Percentiles rank a stretch among this genome's conserved stretches.
Conservation (phyloP, 2,113 vertebrate species). For the Entelurus aequoreus region DNA sequence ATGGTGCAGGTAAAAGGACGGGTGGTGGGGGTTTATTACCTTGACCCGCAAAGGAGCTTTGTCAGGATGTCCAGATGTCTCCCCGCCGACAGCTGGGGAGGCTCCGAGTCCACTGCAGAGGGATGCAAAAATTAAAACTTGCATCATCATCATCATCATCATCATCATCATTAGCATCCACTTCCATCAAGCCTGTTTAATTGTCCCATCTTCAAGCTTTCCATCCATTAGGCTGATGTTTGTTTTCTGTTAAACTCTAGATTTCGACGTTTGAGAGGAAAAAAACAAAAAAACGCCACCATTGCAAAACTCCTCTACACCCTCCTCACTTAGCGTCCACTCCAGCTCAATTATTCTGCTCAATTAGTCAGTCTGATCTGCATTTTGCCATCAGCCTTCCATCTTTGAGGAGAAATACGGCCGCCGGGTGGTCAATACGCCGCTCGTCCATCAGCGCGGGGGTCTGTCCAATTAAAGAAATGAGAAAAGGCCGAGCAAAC, state of each 20-base stretch:
- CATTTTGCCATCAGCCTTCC: conserved; percentile 83
- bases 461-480: conserved; percentile 84
- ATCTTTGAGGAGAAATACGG: conserved; percentile 83
- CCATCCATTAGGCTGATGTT: conserved; percentile 70
- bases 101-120: conserved; percentile 84
- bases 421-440: conserved; percentile 78
- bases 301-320: conserved; percentile 74
- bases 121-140: conserved; percentile 12
- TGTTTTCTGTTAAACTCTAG: conserved; percentile 73
- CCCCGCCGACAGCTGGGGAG: conserved; percentile 91
- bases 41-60: conserved; percentile 96
- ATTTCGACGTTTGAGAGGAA: conserved; percentile 69
- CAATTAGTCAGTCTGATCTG: conserved; percentile 78
- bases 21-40: conserved; percentile 65
- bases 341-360: conserved; percentile 35
- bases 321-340: conserved; percentile 42
- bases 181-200: background rate
- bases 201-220: background rate
- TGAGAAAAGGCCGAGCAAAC: conserved; percentile 79
- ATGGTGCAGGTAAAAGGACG: too few species aligned
- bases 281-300: conserved; percentile 67
- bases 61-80: conserved; percentile 94
- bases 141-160: background rate
- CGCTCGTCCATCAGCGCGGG: conserved; percentile 77
- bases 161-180: background rate